Evolutionary conservation across 1,140 invertebrate species (phyloP), one percentile per base, ranked within the genome.

Genomic region (Eumaeus atala): DNA sequence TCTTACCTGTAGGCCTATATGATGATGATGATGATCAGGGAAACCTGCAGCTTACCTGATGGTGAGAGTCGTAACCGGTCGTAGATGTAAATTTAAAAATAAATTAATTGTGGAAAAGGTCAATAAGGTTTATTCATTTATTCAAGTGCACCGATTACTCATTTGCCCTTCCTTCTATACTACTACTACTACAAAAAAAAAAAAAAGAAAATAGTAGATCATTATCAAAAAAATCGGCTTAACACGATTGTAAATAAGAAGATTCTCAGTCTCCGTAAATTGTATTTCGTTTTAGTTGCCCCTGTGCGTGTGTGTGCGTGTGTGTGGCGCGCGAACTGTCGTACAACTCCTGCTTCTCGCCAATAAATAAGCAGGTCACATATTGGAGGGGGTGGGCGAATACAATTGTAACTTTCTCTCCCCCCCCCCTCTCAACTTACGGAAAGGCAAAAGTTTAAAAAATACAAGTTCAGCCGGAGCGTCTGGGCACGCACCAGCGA

Each of bases 331-430:
- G 72, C 81, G 84, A 84, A 81, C 84, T 82, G 82, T 86, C 84
- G 81, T 84, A 74, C 75, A 86, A 83, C 80, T 61, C 71, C 80
- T 73, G 75, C 78, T 79, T 78, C 65, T 84, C 77, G 77, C 79
- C 77, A 78, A 87, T 87, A 87, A 84, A 84, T 87, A 87, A 87
- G 71, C 84, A 82, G 79, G 79, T 87, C 81, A 87, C 84, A 87
- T 87, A 87, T 87, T 87, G 84, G 84, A 87, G 70, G 78, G 74
- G 81, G 81, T 59, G 79, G 79, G 77, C 72, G 79, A 82, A 84
- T 74, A 87, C 84, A 87, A 87, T 87, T 84, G 84, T 84, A 87
- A 87, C 78, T 87, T 87, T 84, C 70, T 66, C 74, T 67, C 71
- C 70, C 73, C 72, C 70, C 65, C 74, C 68, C 71, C 21, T 6